Evolutionary conservation across 1,140 invertebrate genomes (phyloP).

Genomic region (Rhagoletis pomonella): DNA sequence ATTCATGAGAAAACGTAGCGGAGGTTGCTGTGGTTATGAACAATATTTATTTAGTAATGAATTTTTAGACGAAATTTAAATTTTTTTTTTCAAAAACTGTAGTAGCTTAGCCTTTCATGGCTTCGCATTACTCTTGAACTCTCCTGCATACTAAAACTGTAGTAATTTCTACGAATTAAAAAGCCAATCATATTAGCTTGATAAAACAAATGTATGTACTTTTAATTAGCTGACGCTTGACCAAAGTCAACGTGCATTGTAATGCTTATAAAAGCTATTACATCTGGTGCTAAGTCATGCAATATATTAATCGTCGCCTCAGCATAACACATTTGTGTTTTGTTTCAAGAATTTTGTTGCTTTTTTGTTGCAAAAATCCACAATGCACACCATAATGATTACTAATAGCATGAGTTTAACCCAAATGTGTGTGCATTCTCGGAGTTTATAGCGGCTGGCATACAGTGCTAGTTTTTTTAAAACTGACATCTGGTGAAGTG

Average conservation of each 20-base stretch:
- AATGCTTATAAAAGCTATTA: not conserved
- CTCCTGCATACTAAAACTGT: too few relatives aligned
- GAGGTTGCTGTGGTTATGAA: too few relatives aligned
- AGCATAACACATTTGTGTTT: not conserved
- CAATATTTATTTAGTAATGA: too few relatives aligned
- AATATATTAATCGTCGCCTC: constrained; percentile 4
- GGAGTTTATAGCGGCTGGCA: not conserved
- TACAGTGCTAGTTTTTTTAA: constrained; percentile 9
- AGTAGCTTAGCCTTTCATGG: too few relatives aligned
- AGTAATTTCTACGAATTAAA: too few relatives aligned
- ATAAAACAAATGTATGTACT: not conserved
- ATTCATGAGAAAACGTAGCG: too few relatives aligned
- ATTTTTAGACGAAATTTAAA: too few relatives aligned
- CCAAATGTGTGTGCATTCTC: not conserved
- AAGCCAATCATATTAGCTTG: too few relatives aligned
- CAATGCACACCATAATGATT: constrained; percentile 32
- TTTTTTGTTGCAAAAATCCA: not conserved
- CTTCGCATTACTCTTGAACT: too few relatives aligned
- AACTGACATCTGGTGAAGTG: not conserved
- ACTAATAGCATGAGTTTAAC: constrained; percentile 34
- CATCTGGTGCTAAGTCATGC: not conserved
- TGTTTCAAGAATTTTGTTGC: not conserved
- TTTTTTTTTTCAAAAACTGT: too few relatives aligned
- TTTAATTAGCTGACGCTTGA: not conserved
- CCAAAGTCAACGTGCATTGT: not conserved